Percentiles rank a stretch among this genome's conserved stretches.
Conservation (phyloP, 2,113 vertebrate species). For the Lycaon pictus region DNA sequence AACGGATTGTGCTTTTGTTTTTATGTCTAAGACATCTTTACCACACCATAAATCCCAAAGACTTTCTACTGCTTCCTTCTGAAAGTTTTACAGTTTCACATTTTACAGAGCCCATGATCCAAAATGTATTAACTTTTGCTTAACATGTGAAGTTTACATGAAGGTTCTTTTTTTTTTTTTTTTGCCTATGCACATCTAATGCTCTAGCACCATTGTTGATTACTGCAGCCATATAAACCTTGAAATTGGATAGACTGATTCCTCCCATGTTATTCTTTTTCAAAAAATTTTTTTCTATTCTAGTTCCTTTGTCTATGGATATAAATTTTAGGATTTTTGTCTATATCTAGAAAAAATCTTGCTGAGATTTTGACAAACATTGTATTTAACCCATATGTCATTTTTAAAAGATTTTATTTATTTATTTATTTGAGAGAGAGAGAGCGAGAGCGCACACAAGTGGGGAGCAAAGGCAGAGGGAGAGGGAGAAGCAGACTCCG, state of each 20-base stretch:
- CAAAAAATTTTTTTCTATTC: conserved; percentile 10
- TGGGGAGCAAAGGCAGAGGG: background rate
- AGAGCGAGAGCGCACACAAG: background rate
- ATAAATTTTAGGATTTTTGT: background rate
- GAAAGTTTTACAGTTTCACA: background rate
- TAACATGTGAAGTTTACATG: background rate
- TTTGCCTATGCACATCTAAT: background rate
- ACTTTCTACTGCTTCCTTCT: background rate
- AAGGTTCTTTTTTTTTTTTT: background rate
- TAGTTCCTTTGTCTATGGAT: background rate
- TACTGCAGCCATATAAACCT: background rate
- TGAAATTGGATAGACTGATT: background rate
- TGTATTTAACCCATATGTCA: background rate
- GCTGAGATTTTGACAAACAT: background rate
- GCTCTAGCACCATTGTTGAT: conserved; percentile 5
- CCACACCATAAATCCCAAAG: background rate
- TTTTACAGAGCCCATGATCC: background rate
- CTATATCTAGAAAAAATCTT: conserved; percentile 23
- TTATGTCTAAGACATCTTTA: background rate
- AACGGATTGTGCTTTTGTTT: background rate
- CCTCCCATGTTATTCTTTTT: background rate
- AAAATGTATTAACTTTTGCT: conserved; percentile 25
- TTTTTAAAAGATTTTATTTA: background rate
- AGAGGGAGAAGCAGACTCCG: background rate
- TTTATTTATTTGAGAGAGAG: background rate